Percentiles rank a stretch among this genome's conserved stretches.
These are phyloP conservation scores for Molossus alvarezi DNA, from an alignment of 2,797 vertebrate genomes.

Conservation along the genomic window DNA sequence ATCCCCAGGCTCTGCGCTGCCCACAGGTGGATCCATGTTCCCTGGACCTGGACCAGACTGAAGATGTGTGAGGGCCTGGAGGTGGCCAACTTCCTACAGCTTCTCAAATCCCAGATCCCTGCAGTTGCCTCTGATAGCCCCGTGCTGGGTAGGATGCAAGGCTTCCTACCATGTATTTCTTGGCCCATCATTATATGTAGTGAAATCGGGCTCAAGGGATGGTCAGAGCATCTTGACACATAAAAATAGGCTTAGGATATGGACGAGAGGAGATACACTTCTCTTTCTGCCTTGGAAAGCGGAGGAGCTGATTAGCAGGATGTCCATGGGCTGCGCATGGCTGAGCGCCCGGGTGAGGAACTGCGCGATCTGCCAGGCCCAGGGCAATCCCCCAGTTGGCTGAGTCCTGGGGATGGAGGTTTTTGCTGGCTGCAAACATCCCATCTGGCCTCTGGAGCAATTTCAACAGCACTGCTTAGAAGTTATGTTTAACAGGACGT, in stretches of 20 bases:
- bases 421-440: constrained; percentile 69
- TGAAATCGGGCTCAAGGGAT: not conserved
- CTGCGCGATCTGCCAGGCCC: not conserved
- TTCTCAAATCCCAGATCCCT: not conserved
- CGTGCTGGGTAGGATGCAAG: not conserved
- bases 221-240: not conserved
- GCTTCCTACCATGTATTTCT: not conserved
- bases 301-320: not conserved
- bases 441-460: constrained; percentile 68
- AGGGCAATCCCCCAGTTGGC: not conserved
- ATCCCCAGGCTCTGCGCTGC: not conserved
- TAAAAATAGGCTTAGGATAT: not conserved
- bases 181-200: not conserved
- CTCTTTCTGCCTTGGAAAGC: not conserved
- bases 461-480: constrained; percentile 56
- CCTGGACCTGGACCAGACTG: not conserved
- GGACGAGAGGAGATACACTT: not conserved
- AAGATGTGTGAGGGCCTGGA: not conserved
- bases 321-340: not conserved
- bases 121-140: not conserved
- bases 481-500: constrained; percentile 60
- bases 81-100: not conserved
- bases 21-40: not conserved
- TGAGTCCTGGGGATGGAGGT: not conserved
- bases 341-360: not conserved